phyloP scores from a whole-genome alignment of 2,888 invertebrate genomes.

The Cerceris rybyensis region DNA sequence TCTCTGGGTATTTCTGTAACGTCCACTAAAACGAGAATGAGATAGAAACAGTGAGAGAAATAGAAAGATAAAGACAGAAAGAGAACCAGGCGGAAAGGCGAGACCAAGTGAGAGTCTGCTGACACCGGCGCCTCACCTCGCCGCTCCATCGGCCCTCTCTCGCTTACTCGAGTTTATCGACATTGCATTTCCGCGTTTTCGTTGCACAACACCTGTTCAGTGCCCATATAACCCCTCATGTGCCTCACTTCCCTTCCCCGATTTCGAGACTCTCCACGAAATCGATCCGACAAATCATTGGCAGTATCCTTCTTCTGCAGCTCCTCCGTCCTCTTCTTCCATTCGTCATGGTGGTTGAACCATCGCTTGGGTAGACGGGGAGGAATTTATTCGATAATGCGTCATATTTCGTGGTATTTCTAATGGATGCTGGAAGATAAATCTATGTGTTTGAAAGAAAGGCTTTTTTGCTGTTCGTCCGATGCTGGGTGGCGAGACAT shows the following conservation, averaged over 20 bases:
- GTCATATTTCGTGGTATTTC: background rate
- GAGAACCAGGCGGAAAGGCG: slow-evolving; percentile 50
- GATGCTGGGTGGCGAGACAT: too few species aligned
- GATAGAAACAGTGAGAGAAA: slow-evolving; percentile 43
- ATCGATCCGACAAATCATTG: slow-evolving; percentile 7
- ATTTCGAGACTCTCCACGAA: slow-evolving; percentile 29
- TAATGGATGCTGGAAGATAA: background rate
- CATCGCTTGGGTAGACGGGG: background rate
- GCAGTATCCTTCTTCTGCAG: background rate
- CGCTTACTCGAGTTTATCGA: slow-evolving; percentile 63
- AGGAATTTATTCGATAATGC: background rate
- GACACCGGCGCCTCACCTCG: slow-evolving; percentile 28
- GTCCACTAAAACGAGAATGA: slow-evolving; percentile 55
- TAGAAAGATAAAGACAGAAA: slow-evolving; percentile 47
- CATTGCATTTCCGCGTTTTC: slow-evolving; percentile 76
- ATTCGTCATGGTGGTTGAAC: background rate
- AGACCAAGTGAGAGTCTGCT: slow-evolving; percentile 64
- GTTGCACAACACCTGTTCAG: slow-evolving; percentile 76
- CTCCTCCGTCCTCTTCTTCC: background rate
- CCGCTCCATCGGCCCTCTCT: slow-evolving; percentile 54
- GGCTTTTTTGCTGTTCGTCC: background rate
- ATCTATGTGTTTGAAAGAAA: background rate
- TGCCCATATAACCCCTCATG: slow-evolving; percentile 57
- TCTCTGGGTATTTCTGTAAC: slow-evolving; percentile 74
- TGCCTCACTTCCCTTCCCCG: slow-evolving; percentile 35